phyloP scores from a whole-genome alignment of 2,888 invertebrate genomes.

The Eutolmus rufibarbis region DNA sequence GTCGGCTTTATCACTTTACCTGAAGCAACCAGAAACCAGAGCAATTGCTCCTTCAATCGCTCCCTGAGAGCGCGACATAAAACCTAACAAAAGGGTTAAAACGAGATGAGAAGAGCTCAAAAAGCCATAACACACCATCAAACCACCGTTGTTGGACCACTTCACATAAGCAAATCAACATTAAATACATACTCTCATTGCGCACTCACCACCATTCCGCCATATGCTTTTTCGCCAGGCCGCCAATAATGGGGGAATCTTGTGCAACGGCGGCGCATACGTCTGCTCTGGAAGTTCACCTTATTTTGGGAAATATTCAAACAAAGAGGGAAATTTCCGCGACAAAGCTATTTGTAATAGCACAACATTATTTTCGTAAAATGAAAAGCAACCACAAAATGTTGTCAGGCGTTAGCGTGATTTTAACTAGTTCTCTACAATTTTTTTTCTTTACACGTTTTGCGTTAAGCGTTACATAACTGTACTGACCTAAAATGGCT shows the following conservation, averaged over 20 bases:
- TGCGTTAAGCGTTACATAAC: background rate
- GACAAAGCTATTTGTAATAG: background rate
- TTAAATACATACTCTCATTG: background rate
- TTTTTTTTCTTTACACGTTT: background rate
- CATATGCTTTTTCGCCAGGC: background rate
- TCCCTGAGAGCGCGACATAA: background rate
- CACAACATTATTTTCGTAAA: background rate
- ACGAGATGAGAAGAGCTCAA: background rate
- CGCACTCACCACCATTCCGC: constrained; percentile 6
- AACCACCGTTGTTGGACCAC: background rate
- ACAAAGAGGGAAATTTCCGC: constrained; percentile 10
- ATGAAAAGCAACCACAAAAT: background rate
- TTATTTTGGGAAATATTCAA: constrained; percentile 23
- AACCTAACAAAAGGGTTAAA: background rate
- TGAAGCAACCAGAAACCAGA: background rate
- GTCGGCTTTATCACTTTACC: background rate
- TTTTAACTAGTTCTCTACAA: background rate
- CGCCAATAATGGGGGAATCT: constrained; percentile 15
- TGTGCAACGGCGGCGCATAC: constrained; percentile 1
- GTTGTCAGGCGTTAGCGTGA: background rate
- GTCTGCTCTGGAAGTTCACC: background rate
- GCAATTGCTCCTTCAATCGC: background rate
- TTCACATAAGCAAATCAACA: background rate
- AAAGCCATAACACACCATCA: background rate
- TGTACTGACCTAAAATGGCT: background rate